These are phyloP conservation scores for Pangasianodon hypophthalmus DNA, from an alignment of 2,113 vertebrate species.

Conservation along the genomic window DNA sequence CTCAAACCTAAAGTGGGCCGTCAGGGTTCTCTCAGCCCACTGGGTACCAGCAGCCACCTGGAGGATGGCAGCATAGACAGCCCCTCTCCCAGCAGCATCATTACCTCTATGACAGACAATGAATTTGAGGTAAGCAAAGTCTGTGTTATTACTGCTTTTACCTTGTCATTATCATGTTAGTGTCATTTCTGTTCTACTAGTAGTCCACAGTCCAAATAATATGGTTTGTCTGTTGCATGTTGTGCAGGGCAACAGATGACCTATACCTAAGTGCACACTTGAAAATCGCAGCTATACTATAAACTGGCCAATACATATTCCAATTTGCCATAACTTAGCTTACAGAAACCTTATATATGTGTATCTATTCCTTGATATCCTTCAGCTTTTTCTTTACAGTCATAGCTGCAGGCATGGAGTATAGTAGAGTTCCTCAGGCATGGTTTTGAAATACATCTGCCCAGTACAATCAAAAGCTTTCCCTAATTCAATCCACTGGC, in stretches of 20 bases:
- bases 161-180: background rate
- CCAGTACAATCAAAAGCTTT: background rate
- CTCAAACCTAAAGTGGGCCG: slow-evolving; percentile 70
- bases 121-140: slow-evolving; percentile 77
- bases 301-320: background rate
- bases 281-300: background rate
- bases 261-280: background rate
- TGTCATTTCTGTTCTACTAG: background rate
- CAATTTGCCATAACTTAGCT: background rate
- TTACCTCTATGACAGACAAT: slow-evolving; percentile 61
- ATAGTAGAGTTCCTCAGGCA: background rate
- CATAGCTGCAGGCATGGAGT: background rate
- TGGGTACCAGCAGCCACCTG: slow-evolving; percentile 67
- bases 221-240: too few relatives aligned
- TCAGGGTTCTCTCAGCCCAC: slow-evolving; percentile 68
- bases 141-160: slow-evolving; percentile 28
- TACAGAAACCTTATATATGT: background rate
- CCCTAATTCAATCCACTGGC: background rate
- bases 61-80: slow-evolving; percentile 69
- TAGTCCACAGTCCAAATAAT: background rate
- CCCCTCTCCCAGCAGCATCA: slow-evolving; percentile 65
- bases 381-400: background rate
- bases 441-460: background rate
- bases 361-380: background rate
- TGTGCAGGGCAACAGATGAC: background rate